Conservation (phyloP, 2,888 invertebrate genomes). For the Noctua janthe region DNA sequence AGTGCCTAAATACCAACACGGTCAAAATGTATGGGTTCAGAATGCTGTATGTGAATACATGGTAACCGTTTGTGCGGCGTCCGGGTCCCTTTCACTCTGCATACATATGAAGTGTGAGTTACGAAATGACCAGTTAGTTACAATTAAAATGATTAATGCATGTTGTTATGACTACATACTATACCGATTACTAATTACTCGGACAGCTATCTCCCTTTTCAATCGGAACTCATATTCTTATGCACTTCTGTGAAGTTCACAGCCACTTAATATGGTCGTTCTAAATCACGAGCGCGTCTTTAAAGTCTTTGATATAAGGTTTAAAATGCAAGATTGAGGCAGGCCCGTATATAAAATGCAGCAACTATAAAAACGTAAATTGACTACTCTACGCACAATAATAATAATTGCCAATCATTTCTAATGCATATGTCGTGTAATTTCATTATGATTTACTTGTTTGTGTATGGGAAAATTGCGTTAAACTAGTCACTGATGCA, state of each 20-base stretch:
- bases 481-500: neutral
- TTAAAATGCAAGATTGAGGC: neutral
- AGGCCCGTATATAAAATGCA: neutral
- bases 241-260: conserved; percentile 20
- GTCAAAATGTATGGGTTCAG: too few species aligned
- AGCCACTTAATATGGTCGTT: conserved; percentile 1
- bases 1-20: too few species aligned
- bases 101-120: neutral
- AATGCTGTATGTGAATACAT: too few species aligned
- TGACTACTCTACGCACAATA: neutral
- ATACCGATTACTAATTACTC: conserved; percentile 8
- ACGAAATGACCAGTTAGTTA: conserved; percentile 6
- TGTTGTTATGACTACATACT: conserved; percentile 21
- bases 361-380: neutral
- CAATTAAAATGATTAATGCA: neutral
- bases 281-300: neutral
- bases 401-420: conserved; percentile 2
- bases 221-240: conserved; percentile 13
- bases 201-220: neutral
- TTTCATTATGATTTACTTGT: conserved; percentile 7
- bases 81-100: too few species aligned
- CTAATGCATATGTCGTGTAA: conserved; percentile 7
- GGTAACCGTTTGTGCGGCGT: too few species aligned
- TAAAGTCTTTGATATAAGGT: neutral
- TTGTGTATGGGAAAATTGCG: conserved; percentile 24